phyloP scores from a whole-genome alignment of 2,797 vertebrate species.

The Sarcophilus harrisii region DNA sequence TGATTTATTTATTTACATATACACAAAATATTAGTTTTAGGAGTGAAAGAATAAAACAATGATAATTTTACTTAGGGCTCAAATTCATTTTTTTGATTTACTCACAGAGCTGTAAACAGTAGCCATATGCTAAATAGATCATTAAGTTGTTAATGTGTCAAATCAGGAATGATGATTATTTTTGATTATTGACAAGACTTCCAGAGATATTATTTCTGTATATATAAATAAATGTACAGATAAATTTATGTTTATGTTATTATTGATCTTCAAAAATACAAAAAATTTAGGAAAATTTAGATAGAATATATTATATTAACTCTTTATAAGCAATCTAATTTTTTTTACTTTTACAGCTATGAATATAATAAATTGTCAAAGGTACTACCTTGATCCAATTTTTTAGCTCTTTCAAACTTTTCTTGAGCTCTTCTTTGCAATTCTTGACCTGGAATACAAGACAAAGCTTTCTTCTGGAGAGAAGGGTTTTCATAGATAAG shows the following conservation, averaged over 20 bases:
- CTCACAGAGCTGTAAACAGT: neutral
- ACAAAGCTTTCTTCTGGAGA: conserved; percentile 91
- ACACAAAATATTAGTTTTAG: neutral
- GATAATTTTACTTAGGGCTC: neutral
- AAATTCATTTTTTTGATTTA: neutral
- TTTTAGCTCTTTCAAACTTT: conserved; percentile 87
- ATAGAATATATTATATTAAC: conserved; percentile 27
- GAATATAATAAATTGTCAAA: neutral
- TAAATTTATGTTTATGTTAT: conserved; percentile 13
- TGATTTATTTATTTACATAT: neutral
- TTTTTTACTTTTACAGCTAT: neutral
- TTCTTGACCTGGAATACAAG: conserved; percentile 88
- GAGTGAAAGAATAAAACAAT: neutral
- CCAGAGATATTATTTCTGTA: neutral
- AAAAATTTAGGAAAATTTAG: neutral
- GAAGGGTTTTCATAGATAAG: conserved; percentile 91
- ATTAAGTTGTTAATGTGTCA: neutral
- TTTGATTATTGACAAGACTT: neutral
- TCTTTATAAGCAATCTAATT: conserved; percentile 15
- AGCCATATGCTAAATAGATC: neutral
- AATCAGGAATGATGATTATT: neutral
- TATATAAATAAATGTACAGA: neutral
- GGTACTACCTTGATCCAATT: conserved; percentile 90
- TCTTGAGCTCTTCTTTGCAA: conserved; percentile 87
- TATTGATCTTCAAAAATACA: conserved; percentile 42